phyloP scores from a whole-genome alignment of 2,888 invertebrate species.

The Tethea ocularis region DNA sequence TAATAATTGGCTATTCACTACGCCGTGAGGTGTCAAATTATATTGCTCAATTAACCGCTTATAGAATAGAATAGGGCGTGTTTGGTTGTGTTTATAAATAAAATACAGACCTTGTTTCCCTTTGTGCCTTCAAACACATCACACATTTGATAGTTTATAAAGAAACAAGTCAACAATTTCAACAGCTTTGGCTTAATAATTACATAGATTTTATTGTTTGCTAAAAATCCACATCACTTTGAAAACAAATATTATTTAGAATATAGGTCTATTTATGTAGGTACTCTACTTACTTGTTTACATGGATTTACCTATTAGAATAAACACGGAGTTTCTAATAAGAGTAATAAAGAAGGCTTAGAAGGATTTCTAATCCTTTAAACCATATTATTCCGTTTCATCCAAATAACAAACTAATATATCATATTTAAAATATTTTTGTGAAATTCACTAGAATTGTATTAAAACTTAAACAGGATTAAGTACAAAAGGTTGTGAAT shows the following conservation, averaged over 20 bases:
- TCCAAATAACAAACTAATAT: conserved; percentile 23
- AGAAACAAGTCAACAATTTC: background rate
- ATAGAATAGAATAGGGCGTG: conserved; percentile 77
- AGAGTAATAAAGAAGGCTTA: background rate
- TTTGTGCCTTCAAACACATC: conserved; percentile 21
- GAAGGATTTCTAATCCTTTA: conserved; percentile 8
- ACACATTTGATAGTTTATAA: background rate
- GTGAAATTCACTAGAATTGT: conserved; percentile 4
- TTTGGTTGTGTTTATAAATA: conserved; percentile 63
- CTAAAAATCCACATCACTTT: background rate
- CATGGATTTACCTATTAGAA: conserved; percentile 5
- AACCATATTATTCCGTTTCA: conserved; percentile 4
- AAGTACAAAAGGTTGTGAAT: conserved; percentile 14
- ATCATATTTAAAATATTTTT: conserved; percentile 15
- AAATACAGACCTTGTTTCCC: conserved; percentile 45
- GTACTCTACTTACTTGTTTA: background rate
- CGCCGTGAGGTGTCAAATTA: conserved; percentile 82
- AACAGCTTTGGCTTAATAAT: no score
- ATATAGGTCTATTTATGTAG: background rate
- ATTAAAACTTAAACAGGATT: conserved; percentile 17
- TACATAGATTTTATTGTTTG: background rate
- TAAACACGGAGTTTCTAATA: background rate
- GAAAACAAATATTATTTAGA: background rate
- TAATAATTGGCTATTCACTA: conserved; percentile 83
- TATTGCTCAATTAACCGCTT: conserved; percentile 81